Percentiles rank a stretch among this genome's conserved stretches.
Evolutionary conservation across 1,140 invertebrate genomes (phyloP).

Genomic region (Sitophilus oryzae): DNA sequence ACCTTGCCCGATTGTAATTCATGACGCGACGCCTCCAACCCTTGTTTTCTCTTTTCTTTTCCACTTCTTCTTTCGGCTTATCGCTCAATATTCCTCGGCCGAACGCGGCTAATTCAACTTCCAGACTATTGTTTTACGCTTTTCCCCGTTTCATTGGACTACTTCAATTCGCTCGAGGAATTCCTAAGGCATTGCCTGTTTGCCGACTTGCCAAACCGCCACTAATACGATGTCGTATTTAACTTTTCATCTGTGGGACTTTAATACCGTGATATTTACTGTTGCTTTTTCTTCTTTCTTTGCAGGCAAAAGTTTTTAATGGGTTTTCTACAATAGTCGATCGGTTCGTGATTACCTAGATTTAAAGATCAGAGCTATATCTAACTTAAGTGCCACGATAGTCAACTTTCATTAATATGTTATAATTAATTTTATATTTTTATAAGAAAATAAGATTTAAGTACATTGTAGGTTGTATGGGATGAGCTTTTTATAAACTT

Average conservation of each 20-base stretch:
- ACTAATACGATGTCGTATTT: constrained; percentile 23
- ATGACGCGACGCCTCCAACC: constrained; percentile 13
- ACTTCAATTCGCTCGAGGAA: constrained; percentile 24
- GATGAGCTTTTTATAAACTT: too few species aligned
- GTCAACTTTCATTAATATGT: too few species aligned
- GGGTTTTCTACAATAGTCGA: too few species aligned
- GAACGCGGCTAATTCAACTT: constrained; percentile 40
- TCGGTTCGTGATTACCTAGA: too few species aligned
- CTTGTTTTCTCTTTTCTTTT: constrained; percentile 27
- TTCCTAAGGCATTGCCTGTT: constrained; percentile 22
- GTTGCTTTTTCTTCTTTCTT: too few species aligned
- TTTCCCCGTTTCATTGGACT: constrained; percentile 24
- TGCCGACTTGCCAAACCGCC: constrained; percentile 17
- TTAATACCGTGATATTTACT: too few species aligned
- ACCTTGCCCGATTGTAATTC: constrained; percentile 21
- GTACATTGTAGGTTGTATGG: too few species aligned
- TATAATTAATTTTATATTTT: too few species aligned
- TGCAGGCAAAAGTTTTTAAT: too few species aligned
- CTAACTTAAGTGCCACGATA: too few species aligned
- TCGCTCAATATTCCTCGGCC: constrained; percentile 37
- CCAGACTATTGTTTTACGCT: constrained; percentile 37
- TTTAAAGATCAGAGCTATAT: too few species aligned
- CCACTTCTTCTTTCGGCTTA: constrained; percentile 30
- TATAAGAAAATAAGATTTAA: too few species aligned
- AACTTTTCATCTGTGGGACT: constrained; percentile 13